Evolutionary conservation across 2,797 vertebrate genomes (phyloP), one percentile per base, ranked within the genome.

Genomic region (Florisuga fusca): DNA sequence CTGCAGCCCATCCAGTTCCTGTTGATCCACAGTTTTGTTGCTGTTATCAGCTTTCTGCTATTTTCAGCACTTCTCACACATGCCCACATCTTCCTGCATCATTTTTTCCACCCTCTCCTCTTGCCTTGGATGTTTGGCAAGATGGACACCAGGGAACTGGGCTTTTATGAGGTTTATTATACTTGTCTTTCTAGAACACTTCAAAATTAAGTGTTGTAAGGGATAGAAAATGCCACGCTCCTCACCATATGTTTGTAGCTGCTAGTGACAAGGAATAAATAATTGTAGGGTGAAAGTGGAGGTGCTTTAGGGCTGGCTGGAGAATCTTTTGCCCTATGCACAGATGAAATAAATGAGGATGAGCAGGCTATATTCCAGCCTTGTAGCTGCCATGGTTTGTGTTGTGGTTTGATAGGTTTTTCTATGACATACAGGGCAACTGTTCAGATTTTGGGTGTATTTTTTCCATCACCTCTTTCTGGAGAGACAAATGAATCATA

Each of bases 351-450:
- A 9, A 26, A 8, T 15, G 19, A 51, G 34, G 46, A 12, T 38
- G 41, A 10, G 22, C 3, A 1, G 3, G 48, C 12, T 29, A 6
- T n/a, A 22, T 33, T 71, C n/a, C 15, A 3, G 55, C 31, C 8
- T 54, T 57, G 55, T 31, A 54, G 23, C 38, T 89, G 27, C 29
- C 11, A 1, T 17, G 27, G 1, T 43, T n/a, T 27, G 46, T 46
- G 36, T 26, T 45, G 8, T 45, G 31, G 0, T 6, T 8, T 18
- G 26, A 33, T 20, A 18, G 48, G 53, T 4, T 75, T 59, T 71
- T 15, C 36, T 15, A 7, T 0, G 1, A 15, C 3, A 3, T 1
- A 6, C 5, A 27, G 27, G 43, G 4, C 27, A 3, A 6, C 1
- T n/a, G 51, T 14, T 19, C n/a, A 41, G 38, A 41, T 41, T 41